Evolutionary conservation across 2,888 invertebrate genomes (phyloP), one percentile per base, ranked within the genome.

Genomic region (Cabera pusaria): DNA sequence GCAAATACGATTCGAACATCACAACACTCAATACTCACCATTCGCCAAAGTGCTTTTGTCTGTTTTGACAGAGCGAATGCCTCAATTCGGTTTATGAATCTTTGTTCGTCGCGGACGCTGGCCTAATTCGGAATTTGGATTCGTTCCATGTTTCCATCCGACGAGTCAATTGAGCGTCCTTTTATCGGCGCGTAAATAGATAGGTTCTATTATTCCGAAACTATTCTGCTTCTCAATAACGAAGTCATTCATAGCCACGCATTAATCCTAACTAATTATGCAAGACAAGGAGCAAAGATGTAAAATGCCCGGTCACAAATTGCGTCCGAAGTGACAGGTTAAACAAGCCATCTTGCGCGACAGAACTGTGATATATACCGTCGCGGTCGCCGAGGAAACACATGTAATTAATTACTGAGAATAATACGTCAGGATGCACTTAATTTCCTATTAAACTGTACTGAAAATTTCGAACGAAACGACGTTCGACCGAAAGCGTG

Each of bases 201-300:
- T 10, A 7, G 14, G 26, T 26, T 19, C 10, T 22, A 31, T 22
- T 26, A 26, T 26, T 35, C 31, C 10, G 12, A 36, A 22, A 66
- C 65, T 74, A 77, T 76, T 74, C 66, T 61, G 64, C 69, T 62
- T 64, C 58, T 66, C 73, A 78, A 77, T 72, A 79, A 73, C 75
- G 71, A 29, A 77, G 70, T 81, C 84, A 74, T 74, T 80, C 82
- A 82, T 77, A 80, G 78, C 71, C 59, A 56, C 70, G 64, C 82
- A 85, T 86, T 87, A 87, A 87, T 86, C 79, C 79, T 73, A 66
- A 77, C 84, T 87, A 87, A 87, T 88, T 86, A 86, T 80, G 79
- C 81, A 83, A 82, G 81, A 77, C 78, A 75, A 56, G 74, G 75
- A 81, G 83, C 77, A 77, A 81, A 83, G 83, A 83, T 82, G 79